These are phyloP conservation scores for Drosophila tripunctata DNA, from an alignment of 2,888 invertebrate species.

Conservation along the genomic window DNA sequence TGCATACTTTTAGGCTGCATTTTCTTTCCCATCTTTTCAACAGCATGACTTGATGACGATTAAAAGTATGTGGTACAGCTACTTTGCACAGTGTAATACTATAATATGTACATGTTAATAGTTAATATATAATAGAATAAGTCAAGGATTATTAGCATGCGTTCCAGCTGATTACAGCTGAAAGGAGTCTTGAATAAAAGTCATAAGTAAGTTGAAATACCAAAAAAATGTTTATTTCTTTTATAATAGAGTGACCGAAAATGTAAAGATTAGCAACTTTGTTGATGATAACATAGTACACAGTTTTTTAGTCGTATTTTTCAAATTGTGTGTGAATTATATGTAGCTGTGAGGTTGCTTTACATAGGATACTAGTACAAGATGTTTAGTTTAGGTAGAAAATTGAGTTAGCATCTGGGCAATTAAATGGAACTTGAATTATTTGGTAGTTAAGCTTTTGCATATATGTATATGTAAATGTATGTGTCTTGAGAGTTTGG, in stretches of 20 bases:
- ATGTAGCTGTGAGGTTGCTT: slow-evolving; percentile 3
- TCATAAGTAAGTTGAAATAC: slow-evolving; percentile 61
- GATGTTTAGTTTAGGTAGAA: slow-evolving; percentile 14
- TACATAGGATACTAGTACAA: slow-evolving; percentile 8
- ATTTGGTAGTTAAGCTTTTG: slow-evolving; percentile 25
- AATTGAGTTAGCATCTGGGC: slow-evolving; percentile 35
- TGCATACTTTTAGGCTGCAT: no score
- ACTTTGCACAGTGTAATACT: no score
- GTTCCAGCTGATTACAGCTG: no score
- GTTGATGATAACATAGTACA: slow-evolving; percentile 23
- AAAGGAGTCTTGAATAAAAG: not conserved
- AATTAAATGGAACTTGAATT: slow-evolving; percentile 30
- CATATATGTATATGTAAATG: slow-evolving; percentile 15
- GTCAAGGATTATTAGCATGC: no score
- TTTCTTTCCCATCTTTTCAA: no score
- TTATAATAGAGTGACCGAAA: slow-evolving; percentile 56
- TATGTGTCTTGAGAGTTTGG: no score
- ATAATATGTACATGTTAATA: no score
- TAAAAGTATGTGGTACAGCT: no score
- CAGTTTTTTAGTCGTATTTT: slow-evolving; percentile 1
- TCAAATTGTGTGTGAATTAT: slow-evolving; percentile 17
- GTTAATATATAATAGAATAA: no score
- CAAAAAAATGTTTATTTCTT: slow-evolving; percentile 66
- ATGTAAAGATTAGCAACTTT: slow-evolving; percentile 45
- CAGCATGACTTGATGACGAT: no score